phyloP scores from a whole-genome alignment of 2,797 vertebrate species.

The Lagocephalus sceleratus region DNA sequence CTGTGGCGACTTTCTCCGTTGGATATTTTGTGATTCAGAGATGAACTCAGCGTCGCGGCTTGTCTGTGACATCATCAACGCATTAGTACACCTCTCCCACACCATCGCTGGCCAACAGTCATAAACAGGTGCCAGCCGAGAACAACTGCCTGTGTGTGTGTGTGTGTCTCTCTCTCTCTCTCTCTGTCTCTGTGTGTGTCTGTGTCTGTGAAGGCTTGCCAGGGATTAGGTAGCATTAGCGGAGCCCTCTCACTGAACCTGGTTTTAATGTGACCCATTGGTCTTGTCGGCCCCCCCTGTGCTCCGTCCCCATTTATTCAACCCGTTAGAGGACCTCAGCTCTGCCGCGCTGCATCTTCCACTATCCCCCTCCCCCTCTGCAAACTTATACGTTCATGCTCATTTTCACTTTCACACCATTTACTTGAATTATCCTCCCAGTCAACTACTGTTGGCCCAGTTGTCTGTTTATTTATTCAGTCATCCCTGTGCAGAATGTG shows the following conservation, averaged over 20 bases:
- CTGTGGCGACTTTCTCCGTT: conserved; percentile 39
- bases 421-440: conserved; percentile 12
- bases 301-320: conserved; percentile 49
- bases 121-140: conserved; percentile 51
- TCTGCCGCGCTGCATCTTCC: conserved; percentile 22
- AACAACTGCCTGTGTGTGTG: conserved; percentile 18
- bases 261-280: conserved; percentile 67
- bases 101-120: conserved; percentile 28
- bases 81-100: conserved; percentile 38
- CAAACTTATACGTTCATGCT: conserved; percentile 10
- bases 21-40: conserved; percentile 28
- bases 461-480: conserved; percentile 19
- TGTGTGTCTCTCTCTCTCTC: conserved; percentile 1
- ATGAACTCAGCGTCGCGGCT: conserved; percentile 43
- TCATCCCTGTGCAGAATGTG: conserved; percentile 4
- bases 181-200: not conserved
- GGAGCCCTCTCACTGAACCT: conserved; percentile 68
- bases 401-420: conserved; percentile 30
- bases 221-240: conserved; percentile 58
- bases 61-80: conserved; percentile 53
- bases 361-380: conserved; percentile 8
- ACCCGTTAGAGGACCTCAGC: conserved; percentile 59
- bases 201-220: conserved; percentile 42
- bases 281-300: conserved; percentile 37
- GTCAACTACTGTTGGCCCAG: conserved; percentile 23